Evolutionary conservation across 2,113 vertebrate genomes (phyloP).

Genomic region (Prolemur simus): DNA sequence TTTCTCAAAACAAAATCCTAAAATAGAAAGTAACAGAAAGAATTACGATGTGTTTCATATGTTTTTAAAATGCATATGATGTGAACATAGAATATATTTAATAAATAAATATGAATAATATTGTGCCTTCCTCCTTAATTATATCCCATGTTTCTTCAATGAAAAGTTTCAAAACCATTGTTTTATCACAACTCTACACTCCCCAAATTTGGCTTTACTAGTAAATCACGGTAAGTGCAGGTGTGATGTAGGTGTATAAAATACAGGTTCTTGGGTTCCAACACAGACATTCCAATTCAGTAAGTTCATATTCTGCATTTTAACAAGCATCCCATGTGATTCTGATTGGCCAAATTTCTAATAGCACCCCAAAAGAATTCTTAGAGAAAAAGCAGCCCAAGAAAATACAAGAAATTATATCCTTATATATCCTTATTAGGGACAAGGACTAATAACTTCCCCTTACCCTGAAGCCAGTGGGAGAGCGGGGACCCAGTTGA

Average conservation of each 20-base stretch:
- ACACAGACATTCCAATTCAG: background rate
- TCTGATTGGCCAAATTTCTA: background rate
- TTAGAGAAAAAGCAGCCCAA: background rate
- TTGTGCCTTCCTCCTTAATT: background rate
- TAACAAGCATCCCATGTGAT: constrained; percentile 9
- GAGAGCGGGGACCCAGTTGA: background rate
- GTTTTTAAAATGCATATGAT: background rate
- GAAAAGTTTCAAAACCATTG: constrained; percentile 15
- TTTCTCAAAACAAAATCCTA: constrained; percentile 30
- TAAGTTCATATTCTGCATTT: background rate
- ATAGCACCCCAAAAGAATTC: background rate
- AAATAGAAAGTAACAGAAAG: constrained; percentile 3
- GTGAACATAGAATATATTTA: background rate
- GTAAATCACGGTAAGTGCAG: background rate
- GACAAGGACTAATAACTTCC: constrained; percentile 4
- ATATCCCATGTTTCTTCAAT: background rate
- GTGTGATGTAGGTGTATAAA: background rate
- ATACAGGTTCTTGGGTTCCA: background rate
- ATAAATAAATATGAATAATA: constrained; percentile 4
- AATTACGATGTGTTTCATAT: background rate
- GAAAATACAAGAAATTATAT: constrained; percentile 38
- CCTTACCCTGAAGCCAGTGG: background rate
- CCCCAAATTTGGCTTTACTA: constrained; percentile 15
- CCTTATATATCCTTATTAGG: background rate
- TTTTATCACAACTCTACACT: constrained; percentile 30